Conservation (phyloP, 2,888 invertebrate species). For the Maniola hyperantus region DNA sequence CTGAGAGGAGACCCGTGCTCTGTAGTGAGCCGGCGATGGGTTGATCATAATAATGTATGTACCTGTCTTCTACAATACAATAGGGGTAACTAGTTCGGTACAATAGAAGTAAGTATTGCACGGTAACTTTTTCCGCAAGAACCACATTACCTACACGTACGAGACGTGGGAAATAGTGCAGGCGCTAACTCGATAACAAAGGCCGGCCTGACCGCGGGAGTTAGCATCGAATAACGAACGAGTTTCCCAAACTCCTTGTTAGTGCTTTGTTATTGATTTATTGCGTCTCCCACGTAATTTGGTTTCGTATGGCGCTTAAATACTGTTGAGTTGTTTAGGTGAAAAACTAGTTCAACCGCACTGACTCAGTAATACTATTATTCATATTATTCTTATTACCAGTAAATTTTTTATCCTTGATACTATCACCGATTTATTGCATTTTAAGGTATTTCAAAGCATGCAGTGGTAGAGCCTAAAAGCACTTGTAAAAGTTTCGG, state of each 20-base stretch:
- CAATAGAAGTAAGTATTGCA: background rate
- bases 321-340: background rate
- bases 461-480: no score
- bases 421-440: no score
- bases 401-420: no score
- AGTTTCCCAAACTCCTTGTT: slow-evolving; percentile 65
- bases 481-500: no score
- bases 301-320: slow-evolving; percentile 8
- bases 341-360: background rate
- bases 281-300: slow-evolving; percentile 40
- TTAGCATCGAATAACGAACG: slow-evolving; percentile 57
- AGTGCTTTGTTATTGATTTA: slow-evolving; percentile 63
- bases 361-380: background rate
- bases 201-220: slow-evolving; percentile 50
- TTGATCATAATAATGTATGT: no score
- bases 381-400: no score
- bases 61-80: no score
- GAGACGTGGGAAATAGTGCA: slow-evolving; percentile 53
- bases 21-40: no score
- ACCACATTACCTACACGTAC: background rate
- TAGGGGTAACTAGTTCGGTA: no score
- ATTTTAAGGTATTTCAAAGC: no score
- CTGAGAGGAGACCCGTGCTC: no score
- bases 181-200: slow-evolving; percentile 70
- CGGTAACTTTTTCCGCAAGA: slow-evolving; percentile 24